Evolutionary conservation across 2,113 vertebrate species (phyloP), one percentile per base, ranked within the genome.

Genomic region (Anhinga anhinga): DNA sequence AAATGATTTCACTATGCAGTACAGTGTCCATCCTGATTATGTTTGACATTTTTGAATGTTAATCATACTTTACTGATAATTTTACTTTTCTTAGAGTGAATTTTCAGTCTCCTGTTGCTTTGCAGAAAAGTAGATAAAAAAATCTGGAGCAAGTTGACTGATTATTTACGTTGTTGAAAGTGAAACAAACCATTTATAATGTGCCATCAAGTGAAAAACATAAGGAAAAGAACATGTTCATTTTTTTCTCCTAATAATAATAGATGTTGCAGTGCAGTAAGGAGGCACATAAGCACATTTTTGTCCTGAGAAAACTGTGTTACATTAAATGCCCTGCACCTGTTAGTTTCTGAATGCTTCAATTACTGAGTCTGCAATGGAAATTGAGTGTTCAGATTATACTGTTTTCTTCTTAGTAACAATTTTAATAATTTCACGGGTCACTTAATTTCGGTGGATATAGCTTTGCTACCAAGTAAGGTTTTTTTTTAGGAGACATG

Each of bases 311-410:
- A 84, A 92, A 52, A 73, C 25, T 23, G 15, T 58, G 15, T 58
- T 86, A 10, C 0, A 11, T 70, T 65, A 36, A 88, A 40, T 0
- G 5, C 16, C 4, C 8, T 58, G 16, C 11, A 30, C 2, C 2
- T 80, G 1, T 27, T 93, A 19, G 20, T 72, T 90, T 87, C 47
- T 72, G 20, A 66, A 30, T 14, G 14, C 21, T 71, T 81, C 13
- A 2, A 4, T 40, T 86, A 44, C 45, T 84, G 74, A 83, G 20
- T 91, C 93, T 82, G 40, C 8, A 0, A 82, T 96, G 67, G 21
- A 87, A 92, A 30, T 30, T 0, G 2, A 91, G 10, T 5, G 6
- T 76, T 79, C 82, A 52, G 69, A 26, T 50, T 2, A 20, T 65
- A 34, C 4, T 49, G 0, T 76, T 91, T 90, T 92, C 26, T 88